A percentile compares a stretch with the other conserved stretches of the same genome.
Evolutionary conservation across 2,797 vertebrate species (phyloP).

Genomic region (Liparis tanakae): DNA sequence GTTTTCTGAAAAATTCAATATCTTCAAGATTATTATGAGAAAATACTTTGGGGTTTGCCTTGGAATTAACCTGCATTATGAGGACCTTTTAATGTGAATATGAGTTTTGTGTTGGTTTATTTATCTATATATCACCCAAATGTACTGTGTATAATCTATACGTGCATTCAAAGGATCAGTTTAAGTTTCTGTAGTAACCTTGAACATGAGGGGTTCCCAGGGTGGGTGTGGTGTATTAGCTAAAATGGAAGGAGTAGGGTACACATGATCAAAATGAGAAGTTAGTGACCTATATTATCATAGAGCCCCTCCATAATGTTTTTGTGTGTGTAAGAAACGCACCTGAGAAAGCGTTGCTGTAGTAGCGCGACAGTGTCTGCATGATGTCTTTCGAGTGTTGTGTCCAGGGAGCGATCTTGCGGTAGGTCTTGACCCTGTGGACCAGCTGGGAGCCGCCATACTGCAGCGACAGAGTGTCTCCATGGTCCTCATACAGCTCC

Average conservation of each 20-base stretch:
- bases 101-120: background rate
- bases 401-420: constrained; percentile 98
- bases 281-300: background rate
- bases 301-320: background rate
- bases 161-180: background rate
- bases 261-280: background rate
- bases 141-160: background rate
- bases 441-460: constrained; percentile 98
- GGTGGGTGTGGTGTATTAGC: background rate
- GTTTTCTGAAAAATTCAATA: too few relatives aligned
- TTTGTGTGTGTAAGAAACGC: constrained; percentile 14
- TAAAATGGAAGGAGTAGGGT: background rate
- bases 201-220: background rate
- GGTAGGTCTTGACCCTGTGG: constrained; percentile 97
- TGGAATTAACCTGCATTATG: too few relatives aligned
- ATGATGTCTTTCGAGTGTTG: constrained; percentile 99
- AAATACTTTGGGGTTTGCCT: too few relatives aligned
- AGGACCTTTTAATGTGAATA: background rate
- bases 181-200: constrained; percentile 9
- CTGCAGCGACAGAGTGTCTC: constrained; percentile 95
- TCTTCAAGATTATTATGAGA: too few relatives aligned
- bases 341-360: constrained; percentile 99
- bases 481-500: constrained; percentile 98
- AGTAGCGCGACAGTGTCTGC: constrained; percentile 97
- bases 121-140: background rate